Conservation (phyloP, 2,888 invertebrate genomes). For the Melanophora roralis region DNA sequence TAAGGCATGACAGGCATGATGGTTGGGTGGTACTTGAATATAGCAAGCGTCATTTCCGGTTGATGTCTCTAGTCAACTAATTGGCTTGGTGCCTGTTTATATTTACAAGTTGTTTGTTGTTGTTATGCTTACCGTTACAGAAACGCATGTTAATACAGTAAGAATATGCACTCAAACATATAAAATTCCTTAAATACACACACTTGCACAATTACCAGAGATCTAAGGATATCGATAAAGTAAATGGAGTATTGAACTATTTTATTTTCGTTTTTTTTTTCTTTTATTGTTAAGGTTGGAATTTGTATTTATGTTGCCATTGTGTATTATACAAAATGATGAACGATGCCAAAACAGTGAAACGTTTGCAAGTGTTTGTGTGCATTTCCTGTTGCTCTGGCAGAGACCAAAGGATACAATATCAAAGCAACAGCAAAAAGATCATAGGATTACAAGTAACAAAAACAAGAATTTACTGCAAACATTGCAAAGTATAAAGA, state of each 20-base stretch:
- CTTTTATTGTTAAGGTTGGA: neutral
- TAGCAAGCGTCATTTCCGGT: slow-evolving; percentile 59
- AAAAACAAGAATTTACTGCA: slow-evolving; percentile 2
- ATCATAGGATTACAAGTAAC: neutral
- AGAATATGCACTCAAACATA: no score
- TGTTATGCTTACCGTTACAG: slow-evolving; percentile 6
- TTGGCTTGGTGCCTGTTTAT: slow-evolving; percentile 62
- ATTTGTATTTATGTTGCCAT: slow-evolving; percentile 18
- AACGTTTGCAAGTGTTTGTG: slow-evolving; percentile 51
- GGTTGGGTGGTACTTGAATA: slow-evolving; percentile 55
- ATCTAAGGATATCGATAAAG: slow-evolving; percentile 9
- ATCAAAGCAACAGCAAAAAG: neutral
- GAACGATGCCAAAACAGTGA: slow-evolving; percentile 52
- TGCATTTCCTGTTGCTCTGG: slow-evolving; percentile 57
- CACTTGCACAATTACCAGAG: neutral
- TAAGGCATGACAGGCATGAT: slow-evolving; percentile 47
- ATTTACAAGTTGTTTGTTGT: slow-evolving; percentile 46
- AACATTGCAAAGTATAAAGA: slow-evolving; percentile 21
- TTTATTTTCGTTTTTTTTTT: neutral
- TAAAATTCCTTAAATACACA: no score
- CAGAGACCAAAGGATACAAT: slow-evolving; percentile 37
- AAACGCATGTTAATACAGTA: neutral
- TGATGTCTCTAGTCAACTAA: slow-evolving; percentile 62
- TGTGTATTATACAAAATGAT: slow-evolving; percentile 38
- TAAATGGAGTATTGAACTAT: slow-evolving; percentile 53